Base-by-base conservation (phyloP, 2,888 invertebrate genomes). In the Parapristionchus giblindavisi region DNA sequence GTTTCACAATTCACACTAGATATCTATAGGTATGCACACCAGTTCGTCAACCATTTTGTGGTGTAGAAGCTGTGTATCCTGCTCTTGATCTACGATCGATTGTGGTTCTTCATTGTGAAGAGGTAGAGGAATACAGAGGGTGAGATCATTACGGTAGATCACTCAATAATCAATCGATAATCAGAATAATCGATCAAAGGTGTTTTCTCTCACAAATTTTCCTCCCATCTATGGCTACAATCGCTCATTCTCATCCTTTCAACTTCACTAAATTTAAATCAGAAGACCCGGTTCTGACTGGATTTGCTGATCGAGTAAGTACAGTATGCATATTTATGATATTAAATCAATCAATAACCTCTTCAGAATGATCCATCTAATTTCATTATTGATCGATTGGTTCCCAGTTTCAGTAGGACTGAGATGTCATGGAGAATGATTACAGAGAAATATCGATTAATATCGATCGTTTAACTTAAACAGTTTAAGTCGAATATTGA, bases 181-280 rank as follows among this genome's bases (percentile, higher is more conserved):
- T n/a, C n/a, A n/a, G n/a, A n/a, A n/a, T n/a, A n/a, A n/a, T n/a
- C n/a, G n/a, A n/a, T n/a, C n/a, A n/a, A n/a, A n/a, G n/a, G 3
- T 65, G 63, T 21, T 43, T 43, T 65, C 63, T 65, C 43, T 65
- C 63, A 5, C 63, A 65, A 65, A 4, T 65, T 4, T 21, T 65
- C 43, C 43, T 65, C 21, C 63, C 63, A 29, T 65, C 63, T 14
- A 27, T 65, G 21, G 40, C 63, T 0, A 65, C 63, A 2, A 65
- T 65, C 17, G 40, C 63, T 5, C 34, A 17, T 17, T 36, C 36
- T 43, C 29, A 17, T 3, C 63, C 63, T 29, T 43, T 65, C 63
- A 29, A 65, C 17, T 43, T 43, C 63, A 43, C 43, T 4, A 65
- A 21, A 24, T 17, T 27, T 21, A 29, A 17, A 32, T 29, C 29